Percentiles rank a stretch among this genome's conserved stretches.
Conservation (phyloP, 2,113 vertebrate species). For the Blennius ocellaris region DNA sequence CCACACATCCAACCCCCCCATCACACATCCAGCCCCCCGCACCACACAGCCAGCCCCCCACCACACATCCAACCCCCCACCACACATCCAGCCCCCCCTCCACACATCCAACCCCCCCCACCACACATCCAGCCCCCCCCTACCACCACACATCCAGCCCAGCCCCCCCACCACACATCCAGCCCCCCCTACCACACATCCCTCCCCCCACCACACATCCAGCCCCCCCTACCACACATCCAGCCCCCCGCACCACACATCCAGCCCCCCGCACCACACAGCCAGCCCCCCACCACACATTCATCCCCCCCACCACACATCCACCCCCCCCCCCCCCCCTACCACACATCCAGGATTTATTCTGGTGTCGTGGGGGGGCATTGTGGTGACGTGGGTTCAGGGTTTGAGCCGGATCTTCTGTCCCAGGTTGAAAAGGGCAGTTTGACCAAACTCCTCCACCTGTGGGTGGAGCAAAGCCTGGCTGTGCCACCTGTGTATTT, state of each 20-base stretch:
- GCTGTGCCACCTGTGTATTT: constrained; percentile 19
- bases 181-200: no score
- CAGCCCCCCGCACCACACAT: no score
- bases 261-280: constrained; percentile 10
- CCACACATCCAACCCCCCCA: constrained; percentile 26
- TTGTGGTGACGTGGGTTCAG: constrained; percentile 38
- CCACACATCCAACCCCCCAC: constrained; percentile 26
- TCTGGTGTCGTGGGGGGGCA: constrained; percentile 33
- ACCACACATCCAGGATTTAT: constrained; percentile 46
- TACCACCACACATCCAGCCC: no score
- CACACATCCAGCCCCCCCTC: constrained; percentile 18
- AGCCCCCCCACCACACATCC: constrained; percentile 29
- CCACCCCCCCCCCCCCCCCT: no score
- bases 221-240: constrained; percentile 30
- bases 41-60: no score
- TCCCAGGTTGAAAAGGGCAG: constrained; percentile 11
- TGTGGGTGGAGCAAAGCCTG: constrained; percentile 13
- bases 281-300: constrained; percentile 34
- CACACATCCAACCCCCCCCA: no score
- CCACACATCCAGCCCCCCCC: constrained; percentile 25
- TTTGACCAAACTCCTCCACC: constrained; percentile 19
- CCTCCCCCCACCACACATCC: no score
- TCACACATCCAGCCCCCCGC: constrained; percentile 18
- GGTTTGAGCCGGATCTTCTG: constrained; percentile 23
- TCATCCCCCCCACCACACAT: constrained; percentile 9